phyloP scores from a whole-genome alignment of 2,113 vertebrate species.

The Neogobius melanostomus region DNA sequence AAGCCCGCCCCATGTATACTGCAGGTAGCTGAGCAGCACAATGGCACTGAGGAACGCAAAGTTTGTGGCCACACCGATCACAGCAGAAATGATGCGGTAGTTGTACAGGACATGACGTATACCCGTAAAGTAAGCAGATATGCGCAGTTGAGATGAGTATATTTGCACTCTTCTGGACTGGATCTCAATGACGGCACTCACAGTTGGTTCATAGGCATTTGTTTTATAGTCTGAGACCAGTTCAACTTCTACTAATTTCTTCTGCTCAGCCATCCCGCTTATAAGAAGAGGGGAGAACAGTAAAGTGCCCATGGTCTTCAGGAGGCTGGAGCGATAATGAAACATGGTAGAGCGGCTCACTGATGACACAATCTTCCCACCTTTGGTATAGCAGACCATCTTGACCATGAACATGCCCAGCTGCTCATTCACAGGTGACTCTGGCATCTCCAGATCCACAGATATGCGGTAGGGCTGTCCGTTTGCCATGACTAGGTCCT shows the following conservation, averaged over 20 bases:
- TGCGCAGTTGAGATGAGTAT: constrained; percentile 85
- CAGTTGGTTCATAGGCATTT: constrained; percentile 82
- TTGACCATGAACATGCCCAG: constrained; percentile 91
- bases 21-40: constrained; percentile 87
- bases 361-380: constrained; percentile 76
- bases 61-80: constrained; percentile 86
- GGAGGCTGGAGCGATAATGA: constrained; percentile 85
- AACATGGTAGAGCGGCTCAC: constrained; percentile 86
- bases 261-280: constrained; percentile 83
- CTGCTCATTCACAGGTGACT: constrained; percentile 85
- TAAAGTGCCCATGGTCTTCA: constrained; percentile 82
- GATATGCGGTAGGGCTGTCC: constrained; percentile 87
- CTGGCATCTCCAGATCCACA: constrained; percentile 85
- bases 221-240: constrained; percentile 83
- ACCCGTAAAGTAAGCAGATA: constrained; percentile 89
- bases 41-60: constrained; percentile 86
- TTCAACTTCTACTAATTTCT: constrained; percentile 86
- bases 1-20: constrained; percentile 84
- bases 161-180: constrained; percentile 84
- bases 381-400: constrained; percentile 82
- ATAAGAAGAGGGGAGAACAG: constrained; percentile 82
- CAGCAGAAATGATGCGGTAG: constrained; percentile 86
- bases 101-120: constrained; percentile 87
- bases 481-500: constrained; percentile 84
- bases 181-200: constrained; percentile 83